Evolutionary conservation across 2,797 vertebrate genomes (phyloP).

Genomic region (Betta splendens): DNA sequence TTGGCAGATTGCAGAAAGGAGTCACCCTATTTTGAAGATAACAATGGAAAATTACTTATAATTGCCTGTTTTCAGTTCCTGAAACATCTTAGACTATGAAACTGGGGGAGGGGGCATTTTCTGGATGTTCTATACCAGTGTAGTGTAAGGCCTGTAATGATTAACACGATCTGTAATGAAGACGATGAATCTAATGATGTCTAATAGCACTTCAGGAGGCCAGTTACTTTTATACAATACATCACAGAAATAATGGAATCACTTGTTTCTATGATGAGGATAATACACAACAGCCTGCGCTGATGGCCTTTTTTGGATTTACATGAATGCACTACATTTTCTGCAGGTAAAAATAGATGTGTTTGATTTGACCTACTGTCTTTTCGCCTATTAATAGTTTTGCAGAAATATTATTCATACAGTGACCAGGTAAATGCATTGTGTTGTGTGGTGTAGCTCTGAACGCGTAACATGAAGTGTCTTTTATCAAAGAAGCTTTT

Average conservation of each 20-base stretch:
- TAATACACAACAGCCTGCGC: constrained; percentile 16
- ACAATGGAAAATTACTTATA: no score
- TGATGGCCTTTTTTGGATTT: constrained; percentile 21
- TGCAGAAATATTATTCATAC: constrained; percentile 18
- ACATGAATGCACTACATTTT: constrained; percentile 16
- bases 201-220: constrained; percentile 5
- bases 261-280: constrained; percentile 2
- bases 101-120: neutral
- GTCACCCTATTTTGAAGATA: no score
- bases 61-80: no score
- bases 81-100: neutral
- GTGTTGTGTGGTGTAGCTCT: constrained; percentile 9
- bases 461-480: constrained; percentile 26
- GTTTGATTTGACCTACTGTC: constrained; percentile 38
- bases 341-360: constrained; percentile 46
- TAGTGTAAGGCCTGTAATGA: no score
- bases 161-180: no score
- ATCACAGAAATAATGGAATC: constrained; percentile 25
- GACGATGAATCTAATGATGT: constrained; percentile 17
- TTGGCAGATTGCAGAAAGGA: no score
- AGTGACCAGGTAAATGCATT: constrained; percentile 11
- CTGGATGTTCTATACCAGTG: no score
- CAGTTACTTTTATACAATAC: constrained; percentile 20
- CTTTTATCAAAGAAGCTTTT: constrained; percentile 22
- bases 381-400: constrained; percentile 61